A percentile compares a stretch with the other conserved stretches of the same genome.
These are phyloP conservation scores for Ophioninae sp. DNA, from an alignment of 2,888 invertebrate genomes.

Conservation along the genomic window DNA sequence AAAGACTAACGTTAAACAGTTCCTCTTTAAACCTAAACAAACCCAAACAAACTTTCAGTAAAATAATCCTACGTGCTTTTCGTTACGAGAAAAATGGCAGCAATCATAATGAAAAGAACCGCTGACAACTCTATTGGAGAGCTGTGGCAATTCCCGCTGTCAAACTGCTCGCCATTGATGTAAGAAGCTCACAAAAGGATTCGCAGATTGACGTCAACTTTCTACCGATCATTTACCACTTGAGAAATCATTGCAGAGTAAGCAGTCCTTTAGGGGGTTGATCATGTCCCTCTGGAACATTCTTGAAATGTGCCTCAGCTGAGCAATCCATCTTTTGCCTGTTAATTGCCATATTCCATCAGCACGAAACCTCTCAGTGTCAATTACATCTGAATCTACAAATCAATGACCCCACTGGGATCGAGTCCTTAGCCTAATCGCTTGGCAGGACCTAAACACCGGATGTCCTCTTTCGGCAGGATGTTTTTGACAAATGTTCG, in stretches of 20 bases:
- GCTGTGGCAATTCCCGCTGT: not conserved
- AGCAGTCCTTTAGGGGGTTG: slow-evolving; percentile 26
- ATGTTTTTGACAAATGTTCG: not conserved
- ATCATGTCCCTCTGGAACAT: not conserved
- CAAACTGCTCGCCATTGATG: not conserved
- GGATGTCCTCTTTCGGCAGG: not conserved
- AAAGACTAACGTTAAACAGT: slow-evolving; percentile 7
- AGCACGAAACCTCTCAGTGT: slow-evolving; percentile 43
- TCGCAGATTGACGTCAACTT: not conserved
- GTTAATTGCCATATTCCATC: slow-evolving; percentile 50
- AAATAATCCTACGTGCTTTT: too few relatives aligned
- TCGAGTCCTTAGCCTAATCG: slow-evolving; percentile 2
- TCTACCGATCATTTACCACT: not conserved
- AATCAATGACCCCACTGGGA: not conserved
- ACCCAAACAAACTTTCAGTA: too few relatives aligned
- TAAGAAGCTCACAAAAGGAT: slow-evolving; percentile 2
- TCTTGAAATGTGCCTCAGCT: slow-evolving; percentile 4
- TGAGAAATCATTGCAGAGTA: slow-evolving; percentile 30
- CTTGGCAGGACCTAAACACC: not conserved
- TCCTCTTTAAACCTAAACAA: not conserved
- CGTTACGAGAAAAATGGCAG: slow-evolving; percentile 10
- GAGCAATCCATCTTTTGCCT: slow-evolving; percentile 32
- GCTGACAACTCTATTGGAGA: not conserved
- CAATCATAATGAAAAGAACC: slow-evolving; percentile 1
- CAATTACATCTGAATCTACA: slow-evolving; percentile 38